Evolutionary conservation across 2,888 invertebrate genomes (phyloP), one percentile per base, ranked within the genome.

Genomic region (Lasioglossum morio): DNA sequence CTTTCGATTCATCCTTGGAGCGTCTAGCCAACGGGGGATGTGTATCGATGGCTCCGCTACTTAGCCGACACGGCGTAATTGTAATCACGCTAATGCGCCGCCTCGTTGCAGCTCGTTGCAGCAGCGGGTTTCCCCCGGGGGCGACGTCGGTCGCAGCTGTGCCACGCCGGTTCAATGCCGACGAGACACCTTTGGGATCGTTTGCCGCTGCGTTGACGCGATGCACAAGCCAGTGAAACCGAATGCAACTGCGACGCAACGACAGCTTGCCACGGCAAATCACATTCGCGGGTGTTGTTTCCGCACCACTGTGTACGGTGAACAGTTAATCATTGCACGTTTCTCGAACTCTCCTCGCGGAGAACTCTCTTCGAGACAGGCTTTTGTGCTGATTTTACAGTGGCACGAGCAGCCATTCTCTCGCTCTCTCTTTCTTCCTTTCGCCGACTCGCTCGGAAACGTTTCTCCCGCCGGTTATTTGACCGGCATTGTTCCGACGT

Each of bases 11-110:
- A 66, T 76, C 81, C 63, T 69, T 23, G 37, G 69, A 53, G 66
- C 63, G 80, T 76, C 66, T 82, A 72, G 72, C 75, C 77, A 72
- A 77, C 73, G 34, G 75, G 74, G 30, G 63, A 43, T 10, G 48
- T 37, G 82, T 77, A 70, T 72, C 79, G 81, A 72, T 77, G 72
- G 57, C 72, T 60, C 73, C 82, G 83, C 80, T 87, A 91, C 89
- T 91, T 89, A 88, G 89, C 81, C 84, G 79, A 79, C 87, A 88
- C 72, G 77, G 76, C 81, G 87, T 91, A 91, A 92, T 92, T 91
- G 90, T 92, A 92, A 92, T 92, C 92, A 89, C 84, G 88, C 92
- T 92, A 91, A 93, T 92, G 92, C 88, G 80, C 82, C 84, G 40
- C 76, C 79, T 72, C 48, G 84, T 79, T 87, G 72, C 63, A 57